Conservation (phyloP, 2,888 invertebrate species). For the Eledone cirrhosa region DNA sequence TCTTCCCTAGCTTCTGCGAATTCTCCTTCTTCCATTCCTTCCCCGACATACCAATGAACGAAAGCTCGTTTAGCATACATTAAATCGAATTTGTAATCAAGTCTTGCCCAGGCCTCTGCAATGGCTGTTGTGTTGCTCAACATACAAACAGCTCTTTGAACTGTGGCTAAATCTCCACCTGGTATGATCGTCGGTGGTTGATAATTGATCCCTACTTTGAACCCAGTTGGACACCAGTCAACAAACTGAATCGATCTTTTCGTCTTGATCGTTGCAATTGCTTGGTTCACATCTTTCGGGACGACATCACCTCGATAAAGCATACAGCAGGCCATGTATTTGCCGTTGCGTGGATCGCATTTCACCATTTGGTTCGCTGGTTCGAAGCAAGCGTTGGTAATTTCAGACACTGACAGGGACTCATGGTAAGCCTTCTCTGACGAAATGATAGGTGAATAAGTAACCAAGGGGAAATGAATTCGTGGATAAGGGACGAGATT, state of each 20-base stretch:
- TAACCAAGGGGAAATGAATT: constrained; percentile 85
- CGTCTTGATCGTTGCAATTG: constrained; percentile 82
- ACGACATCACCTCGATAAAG: constrained; percentile 93
- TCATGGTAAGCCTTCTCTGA: constrained; percentile 51
- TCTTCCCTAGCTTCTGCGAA: constrained; percentile 89
- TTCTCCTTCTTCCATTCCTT: constrained; percentile 76
- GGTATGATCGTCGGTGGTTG: constrained; percentile 76
- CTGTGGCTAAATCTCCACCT: constrained; percentile 80
- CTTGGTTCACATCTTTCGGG: constrained; percentile 76
- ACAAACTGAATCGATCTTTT: constrained; percentile 79
- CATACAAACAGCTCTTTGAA: constrained; percentile 69
- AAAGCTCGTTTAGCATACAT: constrained; percentile 57
- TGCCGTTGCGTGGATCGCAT: constrained; percentile 69
- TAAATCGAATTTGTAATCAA: constrained; percentile 33
- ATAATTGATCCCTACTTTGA: constrained; percentile 82
- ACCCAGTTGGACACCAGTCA: constrained; percentile 76
- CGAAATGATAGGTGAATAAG: constrained; percentile 88
- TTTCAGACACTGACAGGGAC: constrained; percentile 73
- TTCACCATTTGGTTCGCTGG: constrained; percentile 89
- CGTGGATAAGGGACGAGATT: constrained; percentile 65
- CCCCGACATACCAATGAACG: constrained; percentile 68
- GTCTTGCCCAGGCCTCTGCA: constrained; percentile 67
- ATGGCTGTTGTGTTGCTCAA: constrained; percentile 68
- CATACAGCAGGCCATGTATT: constrained; percentile 93
- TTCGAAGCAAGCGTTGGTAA: constrained; percentile 89